phyloP scores from a whole-genome alignment of 2,113 vertebrate species.

The Tauraco erythrolophus region DNA sequence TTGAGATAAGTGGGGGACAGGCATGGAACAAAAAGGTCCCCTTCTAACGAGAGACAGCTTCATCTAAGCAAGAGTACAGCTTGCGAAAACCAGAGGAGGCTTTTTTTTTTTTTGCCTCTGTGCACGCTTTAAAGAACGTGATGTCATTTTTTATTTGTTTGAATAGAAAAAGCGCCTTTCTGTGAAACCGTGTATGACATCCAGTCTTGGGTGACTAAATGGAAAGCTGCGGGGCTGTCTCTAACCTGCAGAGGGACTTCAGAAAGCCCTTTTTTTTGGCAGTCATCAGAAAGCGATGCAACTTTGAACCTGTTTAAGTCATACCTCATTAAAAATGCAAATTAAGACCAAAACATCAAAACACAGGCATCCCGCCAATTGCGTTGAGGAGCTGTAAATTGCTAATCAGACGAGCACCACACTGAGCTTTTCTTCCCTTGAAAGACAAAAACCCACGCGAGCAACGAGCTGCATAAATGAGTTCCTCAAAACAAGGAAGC shows the following conservation, averaged over 20 bases:
- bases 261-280: background rate
- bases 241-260: background rate
- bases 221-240: background rate
- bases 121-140: background rate
- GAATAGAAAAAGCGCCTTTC: background rate
- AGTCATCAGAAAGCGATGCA: background rate
- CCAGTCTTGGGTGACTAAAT: fast-evolving
- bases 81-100: background rate
- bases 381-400: slow-evolving; percentile 4
- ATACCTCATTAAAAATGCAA: slow-evolving; percentile 51
- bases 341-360: slow-evolving; percentile 36
- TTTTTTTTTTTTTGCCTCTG: background rate
- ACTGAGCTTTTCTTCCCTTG: slow-evolving; percentile 55
- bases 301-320: background rate
- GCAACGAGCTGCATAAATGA: slow-evolving; percentile 48
- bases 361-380: background rate
- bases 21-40: background rate
- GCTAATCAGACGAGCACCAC: slow-evolving; percentile 54
- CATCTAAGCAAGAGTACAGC: background rate
- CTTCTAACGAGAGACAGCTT: fast-evolving
- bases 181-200: background rate
- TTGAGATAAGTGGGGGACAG: fast-evolving
- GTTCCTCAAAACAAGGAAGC: slow-evolving; percentile 51
- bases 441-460: slow-evolving; percentile 20
- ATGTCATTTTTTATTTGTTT: background rate